Percentiles rank a stretch among this genome's conserved stretches.
Evolutionary conservation across 1,140 invertebrate species (phyloP).

Genomic region (Drosophila lacertosa): DNA sequence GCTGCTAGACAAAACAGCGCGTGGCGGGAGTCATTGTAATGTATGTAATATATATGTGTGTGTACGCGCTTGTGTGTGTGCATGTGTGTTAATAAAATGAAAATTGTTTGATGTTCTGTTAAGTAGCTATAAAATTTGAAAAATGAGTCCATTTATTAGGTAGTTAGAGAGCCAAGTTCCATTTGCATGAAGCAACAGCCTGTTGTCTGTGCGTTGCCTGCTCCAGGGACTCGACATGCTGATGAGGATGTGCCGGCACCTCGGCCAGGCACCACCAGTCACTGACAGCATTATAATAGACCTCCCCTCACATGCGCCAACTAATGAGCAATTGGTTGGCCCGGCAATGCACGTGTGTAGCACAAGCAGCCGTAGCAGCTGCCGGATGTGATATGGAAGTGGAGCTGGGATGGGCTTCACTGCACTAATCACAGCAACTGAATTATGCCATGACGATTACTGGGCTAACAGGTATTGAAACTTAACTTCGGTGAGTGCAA

Average conservation of each 20-base stretch:
- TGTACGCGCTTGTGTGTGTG: conserved; percentile 25
- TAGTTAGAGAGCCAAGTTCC: conserved; percentile 64
- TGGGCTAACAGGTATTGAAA: not conserved
- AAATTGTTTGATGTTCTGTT: conserved; percentile 81
- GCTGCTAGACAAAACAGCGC: conserved; percentile 48
- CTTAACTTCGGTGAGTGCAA: no score
- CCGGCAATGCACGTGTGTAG: conserved; percentile 16
- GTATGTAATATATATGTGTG: conserved; percentile 2
- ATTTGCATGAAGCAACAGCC: conserved; percentile 69
- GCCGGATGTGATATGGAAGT: conserved; percentile 17
- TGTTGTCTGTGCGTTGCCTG: conserved; percentile 37
- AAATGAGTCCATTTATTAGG: conserved; percentile 78
- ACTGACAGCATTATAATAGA: conserved; percentile 66
- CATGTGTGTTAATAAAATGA: conserved; percentile 71
- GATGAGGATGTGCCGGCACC: conserved; percentile 37
- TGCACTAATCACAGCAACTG: conserved; percentile 25
- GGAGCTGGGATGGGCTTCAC: conserved; percentile 6
- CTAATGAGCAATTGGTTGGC: conserved; percentile 76
- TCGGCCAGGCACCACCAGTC: conserved; percentile 20
- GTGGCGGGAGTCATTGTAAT: conserved; percentile 31
- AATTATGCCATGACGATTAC: not conserved
- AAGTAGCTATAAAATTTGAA: conserved; percentile 81
- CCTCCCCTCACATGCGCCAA: conserved; percentile 16
- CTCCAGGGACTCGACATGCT: conserved; percentile 12
- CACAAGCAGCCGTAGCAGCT: conserved; percentile 25